A percentile compares a stretch with the other conserved stretches of the same genome.
phyloP scores from a whole-genome alignment of 1,140 invertebrate species.

The Scylla paramamosain region DNA sequence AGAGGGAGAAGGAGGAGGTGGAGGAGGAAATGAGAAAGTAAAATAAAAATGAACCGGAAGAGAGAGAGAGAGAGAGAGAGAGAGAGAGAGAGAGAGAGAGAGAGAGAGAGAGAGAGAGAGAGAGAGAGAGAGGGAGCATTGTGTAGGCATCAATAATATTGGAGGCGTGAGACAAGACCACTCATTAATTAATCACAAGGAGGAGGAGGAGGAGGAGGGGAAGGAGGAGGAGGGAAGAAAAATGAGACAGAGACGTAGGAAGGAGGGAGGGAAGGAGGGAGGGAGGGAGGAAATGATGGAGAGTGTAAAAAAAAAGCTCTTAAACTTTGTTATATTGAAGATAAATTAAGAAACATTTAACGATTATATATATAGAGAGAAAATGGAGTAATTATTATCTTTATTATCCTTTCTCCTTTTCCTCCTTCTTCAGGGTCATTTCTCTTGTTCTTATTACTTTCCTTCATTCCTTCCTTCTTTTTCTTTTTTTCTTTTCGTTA shows the following conservation, averaged over 20 bases:
- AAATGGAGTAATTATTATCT: too few relatives aligned
- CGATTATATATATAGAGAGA: too few relatives aligned
- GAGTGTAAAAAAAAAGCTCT: neutral
- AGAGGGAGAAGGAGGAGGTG: neutral
- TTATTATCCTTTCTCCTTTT: too few relatives aligned
- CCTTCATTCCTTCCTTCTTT: too few relatives aligned
- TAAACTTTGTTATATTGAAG: neutral
- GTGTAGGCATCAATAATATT: neutral
- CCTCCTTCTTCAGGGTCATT: too few relatives aligned
- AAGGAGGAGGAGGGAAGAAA: neutral
- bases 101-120: neutral
- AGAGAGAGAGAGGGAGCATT: neutral
- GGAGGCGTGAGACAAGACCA: neutral
- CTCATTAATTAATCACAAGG: neutral
- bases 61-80: neutral
- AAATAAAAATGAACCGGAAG: neutral
- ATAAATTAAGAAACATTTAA: too few relatives aligned
- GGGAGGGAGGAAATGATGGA: neutral
- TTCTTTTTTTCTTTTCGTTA: too few relatives aligned
- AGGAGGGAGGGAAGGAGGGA: neutral
- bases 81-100: constrained; percentile 44
- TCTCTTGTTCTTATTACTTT: too few relatives aligned
- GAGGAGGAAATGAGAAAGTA: neutral
- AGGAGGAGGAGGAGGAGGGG: constrained; percentile 1
- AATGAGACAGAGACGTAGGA: neutral